phyloP scores from a whole-genome alignment of 2,113 vertebrate species.

The Paracanthobrama guichenoti region DNA sequence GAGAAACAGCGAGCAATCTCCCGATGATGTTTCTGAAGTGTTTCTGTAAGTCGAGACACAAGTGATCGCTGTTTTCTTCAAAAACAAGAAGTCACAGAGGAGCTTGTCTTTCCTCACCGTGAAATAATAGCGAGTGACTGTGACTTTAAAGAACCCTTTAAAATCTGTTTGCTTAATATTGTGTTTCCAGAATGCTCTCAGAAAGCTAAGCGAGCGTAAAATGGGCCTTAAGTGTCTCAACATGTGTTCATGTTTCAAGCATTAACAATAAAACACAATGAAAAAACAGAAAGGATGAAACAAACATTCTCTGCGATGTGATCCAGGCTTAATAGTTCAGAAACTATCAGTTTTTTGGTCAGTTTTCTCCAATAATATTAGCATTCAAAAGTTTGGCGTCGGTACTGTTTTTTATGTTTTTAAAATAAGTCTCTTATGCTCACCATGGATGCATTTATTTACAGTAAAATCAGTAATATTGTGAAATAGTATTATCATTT shows the following conservation, averaged over 20 bases:
- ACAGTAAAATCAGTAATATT: not conserved
- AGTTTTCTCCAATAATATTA: not conserved
- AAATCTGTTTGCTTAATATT: constrained; percentile 15
- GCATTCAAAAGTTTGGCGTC: not conserved
- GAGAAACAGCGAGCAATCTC: constrained; percentile 64
- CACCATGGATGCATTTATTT: not conserved
- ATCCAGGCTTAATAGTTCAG: not conserved
- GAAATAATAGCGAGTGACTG: not conserved
- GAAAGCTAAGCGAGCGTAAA: constrained; percentile 15
- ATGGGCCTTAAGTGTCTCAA: constrained; percentile 25
- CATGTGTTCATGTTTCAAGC: constrained; percentile 30
- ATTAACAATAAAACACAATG: constrained; percentile 17
- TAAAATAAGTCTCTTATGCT: not conserved
- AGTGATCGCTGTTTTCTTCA: constrained; percentile 29
- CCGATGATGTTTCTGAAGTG: constrained; percentile 57
- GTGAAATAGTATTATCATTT: not conserved
- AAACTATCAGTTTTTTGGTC: not conserved
- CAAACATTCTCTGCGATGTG: not conserved
- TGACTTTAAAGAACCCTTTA: not conserved
- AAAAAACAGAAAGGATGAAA: not conserved
- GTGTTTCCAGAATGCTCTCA: constrained; percentile 19
- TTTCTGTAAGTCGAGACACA: constrained; percentile 39
- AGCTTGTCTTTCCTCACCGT: not conserved
- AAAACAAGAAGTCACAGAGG: not conserved
- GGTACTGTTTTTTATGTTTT: not conserved